Evolutionary conservation across 2,888 invertebrate genomes (phyloP).

Genomic region (Biston betularia): DNA sequence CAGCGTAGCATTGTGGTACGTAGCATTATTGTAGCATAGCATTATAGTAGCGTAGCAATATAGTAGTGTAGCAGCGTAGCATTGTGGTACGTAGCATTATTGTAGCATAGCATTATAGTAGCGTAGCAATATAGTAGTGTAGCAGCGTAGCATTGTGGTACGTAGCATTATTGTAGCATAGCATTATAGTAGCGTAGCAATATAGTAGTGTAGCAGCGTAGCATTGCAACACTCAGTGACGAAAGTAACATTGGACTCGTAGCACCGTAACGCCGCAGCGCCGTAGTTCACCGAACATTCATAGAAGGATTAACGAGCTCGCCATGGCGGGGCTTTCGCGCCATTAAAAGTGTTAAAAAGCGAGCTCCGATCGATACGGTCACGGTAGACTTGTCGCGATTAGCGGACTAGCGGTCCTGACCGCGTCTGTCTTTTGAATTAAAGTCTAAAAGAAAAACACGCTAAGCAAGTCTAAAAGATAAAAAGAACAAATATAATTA

Average conservation of each 20-base stretch:
- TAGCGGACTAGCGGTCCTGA: background rate
- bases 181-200: background rate
- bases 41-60: no score
- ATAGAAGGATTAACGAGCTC: slow-evolving; percentile 67
- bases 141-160: background rate
- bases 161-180: background rate
- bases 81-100: background rate
- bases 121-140: background rate
- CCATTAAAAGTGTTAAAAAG: slow-evolving; percentile 77
- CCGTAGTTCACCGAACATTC: slow-evolving; percentile 47
- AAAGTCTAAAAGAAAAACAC: no score
- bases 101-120: background rate
- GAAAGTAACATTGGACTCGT: background rate
- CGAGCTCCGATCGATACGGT: slow-evolving; percentile 50
- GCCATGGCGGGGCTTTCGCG: slow-evolving; percentile 67
- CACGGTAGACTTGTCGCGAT: slow-evolving; percentile 43
- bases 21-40: background rate
- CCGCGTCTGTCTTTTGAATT: no score
- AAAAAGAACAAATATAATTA: no score
- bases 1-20: no score
- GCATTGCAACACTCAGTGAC: background rate
- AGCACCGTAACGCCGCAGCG: slow-evolving; percentile 11
- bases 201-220: background rate
- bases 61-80: background rate
- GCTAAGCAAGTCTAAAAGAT: no score